These are phyloP conservation scores for Micoletzkya japonica DNA, from an alignment of 2,888 invertebrate genomes.

Conservation along the genomic window DNA sequence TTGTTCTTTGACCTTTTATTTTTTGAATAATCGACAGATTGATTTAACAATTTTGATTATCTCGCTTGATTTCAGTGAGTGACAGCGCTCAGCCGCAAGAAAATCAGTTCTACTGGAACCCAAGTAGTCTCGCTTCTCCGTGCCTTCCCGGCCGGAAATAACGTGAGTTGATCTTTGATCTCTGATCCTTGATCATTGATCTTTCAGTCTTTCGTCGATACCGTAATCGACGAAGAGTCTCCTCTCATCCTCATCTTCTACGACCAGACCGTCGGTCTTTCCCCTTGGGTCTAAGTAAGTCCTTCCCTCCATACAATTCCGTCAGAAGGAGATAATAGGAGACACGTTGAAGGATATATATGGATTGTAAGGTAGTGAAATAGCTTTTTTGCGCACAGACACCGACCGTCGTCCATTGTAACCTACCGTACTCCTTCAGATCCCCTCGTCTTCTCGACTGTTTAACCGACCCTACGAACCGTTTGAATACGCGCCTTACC, in stretches of 20 bases:
- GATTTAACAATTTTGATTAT: neutral
- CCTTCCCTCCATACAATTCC: too few relatives aligned
- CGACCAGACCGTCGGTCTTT: conserved; percentile 16
- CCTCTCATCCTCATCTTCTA: conserved; percentile 15
- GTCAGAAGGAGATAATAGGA: too few relatives aligned
- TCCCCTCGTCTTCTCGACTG: neutral
- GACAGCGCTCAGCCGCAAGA: conserved; percentile 21
- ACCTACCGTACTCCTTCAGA: too few relatives aligned
- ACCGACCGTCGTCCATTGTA: too few relatives aligned
- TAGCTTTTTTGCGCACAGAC: too few relatives aligned
- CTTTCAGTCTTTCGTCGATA: conserved; percentile 22
- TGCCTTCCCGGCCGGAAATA: conserved; percentile 14
- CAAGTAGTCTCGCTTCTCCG: conserved; percentile 8
- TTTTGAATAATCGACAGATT: too few relatives aligned
- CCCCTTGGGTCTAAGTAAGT: conserved; percentile 26
- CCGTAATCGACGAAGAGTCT: conserved; percentile 21
- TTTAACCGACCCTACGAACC: neutral
- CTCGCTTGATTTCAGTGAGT: conserved; percentile 3
- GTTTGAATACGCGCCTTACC: neutral
- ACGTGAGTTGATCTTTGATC: neutral
- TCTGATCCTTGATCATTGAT: conserved; percentile 21
- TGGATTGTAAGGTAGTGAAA: too few relatives aligned
- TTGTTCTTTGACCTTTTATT: too few relatives aligned
- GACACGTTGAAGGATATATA: too few relatives aligned
- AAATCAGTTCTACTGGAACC: conserved; percentile 30